Base-by-base conservation (phyloP, 2,888 invertebrate species). In the Sinodicranocentrus sp. region DNA sequence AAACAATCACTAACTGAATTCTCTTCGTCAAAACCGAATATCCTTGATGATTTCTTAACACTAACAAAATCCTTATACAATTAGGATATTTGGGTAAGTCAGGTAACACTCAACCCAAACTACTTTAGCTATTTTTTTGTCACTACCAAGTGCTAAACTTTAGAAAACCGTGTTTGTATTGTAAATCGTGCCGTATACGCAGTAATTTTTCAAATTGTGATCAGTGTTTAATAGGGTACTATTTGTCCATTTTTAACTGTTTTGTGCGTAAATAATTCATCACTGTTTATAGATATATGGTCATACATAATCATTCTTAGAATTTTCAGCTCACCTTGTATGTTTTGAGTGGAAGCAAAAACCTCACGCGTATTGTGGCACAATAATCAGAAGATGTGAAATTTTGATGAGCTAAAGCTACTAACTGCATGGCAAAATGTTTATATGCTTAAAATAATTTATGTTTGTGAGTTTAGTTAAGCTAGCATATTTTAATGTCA, bases 11-110 rank as follows among this genome's bases (percentile, higher is more conserved):
- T 61, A 65, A 71, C 72, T 78, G 68, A 76, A 78, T 77, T 43
- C 54, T 48, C 63, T 33, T 33, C 26, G 44, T 65, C 43, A 43
- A 63, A 54, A 72, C 71, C 77, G 23, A 68, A 82, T 54, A 21
- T 59, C 57, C 65, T 43, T 52, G 75, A 52, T 75, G 63, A 65
- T 76, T 67, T 26, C 28, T 71, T 39, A 72, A 71, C 72, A 72
- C 63, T 73, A 72, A 44, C 70, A 65, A 76, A 70, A 43, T 44
- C 63, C 44, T 28, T 25, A 52, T 65, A 63, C 68, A 28, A 54
- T 83, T 73, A 85, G 85, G 82, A 82, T 85, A 85, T 68, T 68
- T 85, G 85, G 85, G 85, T 85, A 85, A 85, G 85, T 85, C 72
- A 73, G 78, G 78, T 65, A 72, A 39, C 21, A 68, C 26, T 28